A percentile compares a stretch with the other conserved stretches of the same genome.
phyloP scores from a whole-genome alignment of 2,797 vertebrate genomes.

The Pipistrellus pipistrellus region DNA sequence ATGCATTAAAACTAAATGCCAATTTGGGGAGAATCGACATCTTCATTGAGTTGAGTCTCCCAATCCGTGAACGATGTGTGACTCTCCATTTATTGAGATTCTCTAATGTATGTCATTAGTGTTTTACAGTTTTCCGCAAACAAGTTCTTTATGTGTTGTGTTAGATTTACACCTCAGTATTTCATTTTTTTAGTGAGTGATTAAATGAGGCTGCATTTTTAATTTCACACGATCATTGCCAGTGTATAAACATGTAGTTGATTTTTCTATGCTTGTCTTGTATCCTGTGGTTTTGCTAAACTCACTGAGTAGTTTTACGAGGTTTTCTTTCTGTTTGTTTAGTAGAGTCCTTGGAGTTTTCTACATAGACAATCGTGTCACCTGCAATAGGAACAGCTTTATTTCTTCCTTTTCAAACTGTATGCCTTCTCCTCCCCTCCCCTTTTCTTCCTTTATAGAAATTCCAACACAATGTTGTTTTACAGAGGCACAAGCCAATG shows the following conservation, averaged over 20 bases:
- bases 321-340: not conserved
- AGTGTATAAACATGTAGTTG: not conserved
- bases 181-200: not conserved
- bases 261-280: not conserved
- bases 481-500: not conserved
- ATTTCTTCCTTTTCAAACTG: not conserved
- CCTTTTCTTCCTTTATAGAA: not conserved
- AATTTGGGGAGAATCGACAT: not conserved
- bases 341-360: not conserved
- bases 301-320: not conserved
- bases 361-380: not conserved
- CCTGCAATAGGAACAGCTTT: not conserved
- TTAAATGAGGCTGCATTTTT: not conserved
- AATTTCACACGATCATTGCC: not conserved
- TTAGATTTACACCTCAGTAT: not conserved
- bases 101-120: not conserved
- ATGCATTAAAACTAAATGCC: not conserved
- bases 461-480: not conserved
- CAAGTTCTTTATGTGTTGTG: not conserved
- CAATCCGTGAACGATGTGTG: not conserved
- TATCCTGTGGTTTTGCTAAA: not conserved
- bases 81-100: conserved; percentile 7
- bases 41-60: not conserved
- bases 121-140: not conserved
- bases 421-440: not conserved